Conservation (phyloP, 2,888 invertebrate genomes). For the Conomelus anceps region DNA sequence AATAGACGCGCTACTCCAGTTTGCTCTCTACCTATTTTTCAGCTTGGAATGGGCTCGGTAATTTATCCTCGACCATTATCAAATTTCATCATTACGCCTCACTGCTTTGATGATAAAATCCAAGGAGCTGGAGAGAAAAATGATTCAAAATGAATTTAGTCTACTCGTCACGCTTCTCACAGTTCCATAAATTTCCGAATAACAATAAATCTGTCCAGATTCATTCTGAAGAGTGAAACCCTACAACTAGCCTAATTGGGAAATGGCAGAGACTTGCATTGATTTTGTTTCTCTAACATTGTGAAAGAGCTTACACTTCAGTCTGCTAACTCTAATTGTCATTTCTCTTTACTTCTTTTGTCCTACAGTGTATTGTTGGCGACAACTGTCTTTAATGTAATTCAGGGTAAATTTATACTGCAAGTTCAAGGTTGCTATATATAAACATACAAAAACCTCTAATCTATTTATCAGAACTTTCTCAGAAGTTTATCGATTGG, state of each 20-base stretch:
- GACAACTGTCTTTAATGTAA: too few relatives aligned
- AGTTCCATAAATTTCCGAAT: not conserved
- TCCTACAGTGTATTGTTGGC: not conserved
- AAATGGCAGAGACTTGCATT: not conserved
- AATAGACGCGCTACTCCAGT: too few relatives aligned
- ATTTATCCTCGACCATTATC: too few relatives aligned
- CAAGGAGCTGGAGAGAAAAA: too few relatives aligned
- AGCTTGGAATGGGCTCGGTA: too few relatives aligned
- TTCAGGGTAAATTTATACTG: too few relatives aligned
- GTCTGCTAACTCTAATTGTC: not conserved
- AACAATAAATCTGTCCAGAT: not conserved
- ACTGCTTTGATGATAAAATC: too few relatives aligned
- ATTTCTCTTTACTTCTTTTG: not conserved
- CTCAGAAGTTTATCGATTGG: not conserved
- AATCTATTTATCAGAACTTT: not conserved
- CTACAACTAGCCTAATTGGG: not conserved
- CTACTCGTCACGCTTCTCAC: not conserved
- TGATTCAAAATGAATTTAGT: too few relatives aligned
- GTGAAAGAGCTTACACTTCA: not conserved
- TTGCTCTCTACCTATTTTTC: too few relatives aligned
- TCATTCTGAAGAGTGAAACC: not conserved
- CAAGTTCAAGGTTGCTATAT: not conserved
- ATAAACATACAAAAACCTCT: too few relatives aligned
- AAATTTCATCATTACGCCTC: too few relatives aligned
- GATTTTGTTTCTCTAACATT: not conserved